Percentiles rank a stretch among this genome's conserved stretches.
These are phyloP conservation scores for Heliocidaris erythrogramma DNA, from an alignment of 35 echinoderm and acorn worm genomes.

Conservation along the genomic window DNA sequence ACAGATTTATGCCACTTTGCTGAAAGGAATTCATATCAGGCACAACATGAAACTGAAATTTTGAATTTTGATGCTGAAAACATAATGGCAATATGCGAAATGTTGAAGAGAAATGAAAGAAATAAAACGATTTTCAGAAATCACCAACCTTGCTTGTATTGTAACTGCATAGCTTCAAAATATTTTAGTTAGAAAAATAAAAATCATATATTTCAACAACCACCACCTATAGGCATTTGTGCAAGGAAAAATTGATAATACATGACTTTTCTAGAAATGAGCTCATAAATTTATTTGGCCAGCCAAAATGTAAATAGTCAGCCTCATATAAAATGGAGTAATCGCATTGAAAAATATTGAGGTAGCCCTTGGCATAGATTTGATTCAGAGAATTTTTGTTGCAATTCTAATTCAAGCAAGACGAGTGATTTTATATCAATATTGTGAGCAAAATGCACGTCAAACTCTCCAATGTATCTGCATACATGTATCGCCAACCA, in stretches of 20 bases:
- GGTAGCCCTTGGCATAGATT: background rate
- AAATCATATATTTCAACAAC: no score
- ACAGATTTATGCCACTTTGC: background rate
- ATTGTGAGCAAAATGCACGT: background rate
- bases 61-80: background rate
- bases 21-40: background rate
- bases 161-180: background rate
- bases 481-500: background rate
- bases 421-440: background rate
- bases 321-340: background rate
- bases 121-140: background rate
- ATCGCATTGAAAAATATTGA: background rate
- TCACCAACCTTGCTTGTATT: background rate
- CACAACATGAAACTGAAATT: background rate
- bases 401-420: background rate
- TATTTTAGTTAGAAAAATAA: background rate
- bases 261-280: background rate
- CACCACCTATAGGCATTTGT: no score
- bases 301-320: background rate
- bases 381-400: background rate
- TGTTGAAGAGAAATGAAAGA: background rate
- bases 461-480: background rate
- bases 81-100: background rate
- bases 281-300: no score
- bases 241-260: no score